Evolutionary conservation across 2,888 invertebrate species (phyloP).

Genomic region (Tenthredo livida): DNA sequence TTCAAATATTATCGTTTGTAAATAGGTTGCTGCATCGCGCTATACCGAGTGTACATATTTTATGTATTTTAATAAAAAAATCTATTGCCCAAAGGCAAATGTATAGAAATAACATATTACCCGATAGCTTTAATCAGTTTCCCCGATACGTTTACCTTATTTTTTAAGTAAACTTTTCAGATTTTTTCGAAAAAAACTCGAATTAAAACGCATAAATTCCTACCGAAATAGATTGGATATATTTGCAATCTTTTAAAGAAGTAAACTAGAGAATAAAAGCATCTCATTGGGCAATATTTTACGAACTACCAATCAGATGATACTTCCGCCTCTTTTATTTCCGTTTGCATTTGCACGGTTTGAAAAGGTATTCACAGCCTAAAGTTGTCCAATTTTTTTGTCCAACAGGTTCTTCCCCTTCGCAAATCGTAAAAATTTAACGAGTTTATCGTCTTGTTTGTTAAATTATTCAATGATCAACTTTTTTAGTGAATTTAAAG

Average conservation of each 20-base stretch:
- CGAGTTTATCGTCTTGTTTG: background rate
- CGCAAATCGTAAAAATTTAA: background rate
- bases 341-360: background rate
- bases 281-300: background rate
- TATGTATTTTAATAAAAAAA: constrained; percentile 69
- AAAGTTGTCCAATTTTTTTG: background rate
- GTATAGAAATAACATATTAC: background rate
- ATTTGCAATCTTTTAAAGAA: background rate
- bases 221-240: background rate
- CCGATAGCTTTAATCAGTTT: background rate
- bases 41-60: constrained; percentile 74
- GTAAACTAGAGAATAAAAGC: background rate
- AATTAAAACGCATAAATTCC: background rate
- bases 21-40: constrained; percentile 31
- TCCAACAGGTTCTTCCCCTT: constrained; percentile 9
- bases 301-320: too few species aligned
- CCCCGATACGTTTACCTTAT: background rate
- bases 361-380: background rate
- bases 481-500: too few species aligned
- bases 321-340: background rate
- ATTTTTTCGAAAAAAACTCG: background rate
- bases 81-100: background rate
- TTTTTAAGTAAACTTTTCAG: background rate
- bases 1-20: constrained; percentile 37
- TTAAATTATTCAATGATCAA: background rate